These are phyloP conservation scores for Leucoraja erinaceus DNA, from an alignment of 2,113 vertebrate genomes.

Conservation along the genomic window DNA sequence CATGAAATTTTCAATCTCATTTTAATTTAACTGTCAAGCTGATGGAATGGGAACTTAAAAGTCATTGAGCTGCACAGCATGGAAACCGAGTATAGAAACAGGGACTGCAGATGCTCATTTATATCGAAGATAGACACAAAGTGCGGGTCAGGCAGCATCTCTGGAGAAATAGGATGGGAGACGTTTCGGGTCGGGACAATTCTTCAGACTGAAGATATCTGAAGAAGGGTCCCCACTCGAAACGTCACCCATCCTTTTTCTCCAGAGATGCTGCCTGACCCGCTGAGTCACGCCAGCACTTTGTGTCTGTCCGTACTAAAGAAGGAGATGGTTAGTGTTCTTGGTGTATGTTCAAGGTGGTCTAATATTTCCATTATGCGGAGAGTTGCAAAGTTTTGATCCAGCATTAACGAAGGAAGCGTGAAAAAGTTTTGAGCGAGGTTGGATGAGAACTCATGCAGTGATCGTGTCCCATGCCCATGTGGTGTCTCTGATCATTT, in stretches of 20 bases:
- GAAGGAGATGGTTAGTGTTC: background rate
- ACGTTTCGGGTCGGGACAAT: no score
- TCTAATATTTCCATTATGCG: background rate
- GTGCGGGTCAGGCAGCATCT: no score
- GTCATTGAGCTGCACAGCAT: no score
- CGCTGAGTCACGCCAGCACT: no score
- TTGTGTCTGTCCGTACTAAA: background rate
- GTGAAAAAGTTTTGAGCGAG: background rate
- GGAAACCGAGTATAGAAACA: no score
- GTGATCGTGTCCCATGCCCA: background rate
- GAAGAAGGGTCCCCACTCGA: no score
- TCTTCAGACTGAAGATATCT: no score
- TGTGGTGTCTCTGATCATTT: background rate
- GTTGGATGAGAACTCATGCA: background rate
- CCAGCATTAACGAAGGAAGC: background rate
- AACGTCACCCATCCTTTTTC: no score
- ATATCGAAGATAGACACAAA: no score
- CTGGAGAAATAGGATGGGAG: no score
- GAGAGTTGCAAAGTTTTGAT: background rate
- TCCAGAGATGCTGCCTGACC: no score
- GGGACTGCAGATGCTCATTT: no score
- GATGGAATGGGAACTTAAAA: background rate
- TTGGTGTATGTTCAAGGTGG: background rate
- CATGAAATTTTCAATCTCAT: background rate
- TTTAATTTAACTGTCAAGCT: background rate